phyloP scores from a whole-genome alignment of 2,888 invertebrate genomes.

The Malachius bipustulatus region DNA sequence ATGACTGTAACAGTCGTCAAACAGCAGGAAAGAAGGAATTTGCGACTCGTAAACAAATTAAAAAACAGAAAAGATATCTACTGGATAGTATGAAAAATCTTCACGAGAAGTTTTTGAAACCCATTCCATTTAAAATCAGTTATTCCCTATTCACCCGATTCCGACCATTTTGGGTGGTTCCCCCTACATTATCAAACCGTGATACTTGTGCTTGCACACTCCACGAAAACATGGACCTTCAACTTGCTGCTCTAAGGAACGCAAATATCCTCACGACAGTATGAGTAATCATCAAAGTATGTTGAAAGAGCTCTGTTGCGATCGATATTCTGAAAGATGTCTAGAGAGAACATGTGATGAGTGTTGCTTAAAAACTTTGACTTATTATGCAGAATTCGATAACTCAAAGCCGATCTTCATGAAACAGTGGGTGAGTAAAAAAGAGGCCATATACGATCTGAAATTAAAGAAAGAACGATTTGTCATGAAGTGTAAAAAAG shows the following conservation, averaged over 20 bases:
- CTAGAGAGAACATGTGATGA: slow-evolving; percentile 7
- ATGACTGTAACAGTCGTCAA: not conserved
- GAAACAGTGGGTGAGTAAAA: slow-evolving; percentile 7
- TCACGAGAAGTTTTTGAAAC: slow-evolving; percentile 4
- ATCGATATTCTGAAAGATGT: slow-evolving; percentile 8
- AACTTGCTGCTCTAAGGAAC: slow-evolving; percentile 8
- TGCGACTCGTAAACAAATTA: slow-evolving; percentile 1
- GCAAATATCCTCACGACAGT: slow-evolving; percentile 8
- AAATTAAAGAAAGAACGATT: slow-evolving; percentile 7
- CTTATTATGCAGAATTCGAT: slow-evolving; percentile 9
- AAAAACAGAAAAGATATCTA: slow-evolving; percentile 5
- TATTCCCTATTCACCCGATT: slow-evolving; percentile 7
- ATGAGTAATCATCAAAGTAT: slow-evolving; percentile 7
- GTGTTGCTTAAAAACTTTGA: slow-evolving; percentile 7
- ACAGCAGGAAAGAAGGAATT: slow-evolving; percentile 4
- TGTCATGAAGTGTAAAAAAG: slow-evolving; percentile 11
- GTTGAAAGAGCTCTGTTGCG: slow-evolving; percentile 6
- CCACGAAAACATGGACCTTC: slow-evolving; percentile 8
- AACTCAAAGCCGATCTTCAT: slow-evolving; percentile 9
- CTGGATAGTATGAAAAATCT: slow-evolving; percentile 2
- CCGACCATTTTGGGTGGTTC: slow-evolving; percentile 1
- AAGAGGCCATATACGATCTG: slow-evolving; percentile 5
- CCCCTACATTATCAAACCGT: slow-evolving; percentile 5
- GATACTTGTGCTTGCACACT: slow-evolving; percentile 7
- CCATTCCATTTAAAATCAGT: slow-evolving; percentile 1